Conservation (phyloP, 1,140 invertebrate species). For the Fopius arisanus region DNA sequence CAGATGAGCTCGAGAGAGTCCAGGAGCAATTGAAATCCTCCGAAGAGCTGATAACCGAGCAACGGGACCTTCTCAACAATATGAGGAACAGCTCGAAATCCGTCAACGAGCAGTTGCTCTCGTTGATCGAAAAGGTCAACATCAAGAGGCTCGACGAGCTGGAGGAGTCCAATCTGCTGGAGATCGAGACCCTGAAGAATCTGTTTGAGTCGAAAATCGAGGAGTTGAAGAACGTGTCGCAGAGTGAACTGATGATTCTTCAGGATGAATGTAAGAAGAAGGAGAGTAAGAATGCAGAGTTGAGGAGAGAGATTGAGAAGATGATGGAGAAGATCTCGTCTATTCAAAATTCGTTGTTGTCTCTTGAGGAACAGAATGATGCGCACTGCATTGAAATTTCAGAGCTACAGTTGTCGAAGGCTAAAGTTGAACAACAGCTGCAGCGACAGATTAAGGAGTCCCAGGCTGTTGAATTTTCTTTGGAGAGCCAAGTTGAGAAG, state of each 20-base stretch:
- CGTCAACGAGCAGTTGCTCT: constrained; percentile 48
- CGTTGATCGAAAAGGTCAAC: constrained; percentile 48
- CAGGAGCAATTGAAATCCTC: constrained; percentile 49
- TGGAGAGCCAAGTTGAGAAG: constrained; percentile 30
- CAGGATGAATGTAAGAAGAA: constrained; percentile 43
- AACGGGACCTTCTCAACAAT: constrained; percentile 46
- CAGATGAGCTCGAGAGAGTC: constrained; percentile 54
- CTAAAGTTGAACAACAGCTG: constrained; percentile 45
- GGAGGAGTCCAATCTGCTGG: constrained; percentile 43
- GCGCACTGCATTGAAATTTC: constrained; percentile 46
- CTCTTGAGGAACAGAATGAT: constrained; percentile 53
- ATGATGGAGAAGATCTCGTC: constrained; percentile 47
- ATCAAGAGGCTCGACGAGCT: constrained; percentile 51
- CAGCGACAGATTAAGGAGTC: constrained; percentile 37
- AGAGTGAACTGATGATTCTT: constrained; percentile 45
- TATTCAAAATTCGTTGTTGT: constrained; percentile 45
- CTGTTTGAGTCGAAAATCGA: constrained; percentile 51
- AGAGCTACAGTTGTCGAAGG: constrained; percentile 44
- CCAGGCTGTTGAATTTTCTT: constrained; percentile 31
- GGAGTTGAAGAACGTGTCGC: constrained; percentile 42
- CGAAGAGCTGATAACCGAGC: constrained; percentile 46
- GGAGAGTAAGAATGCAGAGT: constrained; percentile 44
- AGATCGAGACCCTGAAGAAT: constrained; percentile 49
- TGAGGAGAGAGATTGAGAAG: constrained; percentile 39
- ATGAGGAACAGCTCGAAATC: constrained; percentile 52